Conservation (phyloP, 2,113 vertebrate species). For the Sterrhoptilus dennistouni region DNA sequence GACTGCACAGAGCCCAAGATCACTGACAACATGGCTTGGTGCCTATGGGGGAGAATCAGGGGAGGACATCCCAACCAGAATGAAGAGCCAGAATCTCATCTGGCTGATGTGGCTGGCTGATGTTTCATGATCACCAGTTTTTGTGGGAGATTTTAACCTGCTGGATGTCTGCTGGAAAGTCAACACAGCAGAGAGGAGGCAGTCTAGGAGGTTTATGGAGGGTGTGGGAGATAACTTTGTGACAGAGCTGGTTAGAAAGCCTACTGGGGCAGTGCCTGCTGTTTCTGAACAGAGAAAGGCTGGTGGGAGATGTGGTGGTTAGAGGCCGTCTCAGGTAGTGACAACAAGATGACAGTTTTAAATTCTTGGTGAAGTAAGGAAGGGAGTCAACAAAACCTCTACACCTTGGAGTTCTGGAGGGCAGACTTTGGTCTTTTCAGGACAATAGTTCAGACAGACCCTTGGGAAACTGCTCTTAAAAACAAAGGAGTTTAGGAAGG, state of each 20-base stretch:
- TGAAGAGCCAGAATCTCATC: not conserved
- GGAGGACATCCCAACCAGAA: not conserved
- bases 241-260: not conserved
- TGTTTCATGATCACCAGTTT: not conserved
- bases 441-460: not conserved
- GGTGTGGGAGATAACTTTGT: not conserved
- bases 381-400: not conserved
- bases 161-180: not conserved
- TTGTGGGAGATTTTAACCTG: not conserved
- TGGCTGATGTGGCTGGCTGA: not conserved
- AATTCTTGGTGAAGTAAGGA: not conserved
- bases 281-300: not conserved
- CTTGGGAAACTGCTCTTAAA: not conserved
- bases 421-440: not conserved
- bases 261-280: not conserved
- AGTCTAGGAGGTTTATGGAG: not conserved
- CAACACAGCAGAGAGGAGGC: not conserved
- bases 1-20: not conserved
- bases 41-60: not conserved
- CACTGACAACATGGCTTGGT: fast-evolving
- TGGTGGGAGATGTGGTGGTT: not conserved
- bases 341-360: not conserved
- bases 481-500: not conserved
- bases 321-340: fast-evolving
- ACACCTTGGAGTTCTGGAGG: not conserved